phyloP scores from a whole-genome alignment of 2,888 invertebrate species.

The Sipha maydis region DNA sequence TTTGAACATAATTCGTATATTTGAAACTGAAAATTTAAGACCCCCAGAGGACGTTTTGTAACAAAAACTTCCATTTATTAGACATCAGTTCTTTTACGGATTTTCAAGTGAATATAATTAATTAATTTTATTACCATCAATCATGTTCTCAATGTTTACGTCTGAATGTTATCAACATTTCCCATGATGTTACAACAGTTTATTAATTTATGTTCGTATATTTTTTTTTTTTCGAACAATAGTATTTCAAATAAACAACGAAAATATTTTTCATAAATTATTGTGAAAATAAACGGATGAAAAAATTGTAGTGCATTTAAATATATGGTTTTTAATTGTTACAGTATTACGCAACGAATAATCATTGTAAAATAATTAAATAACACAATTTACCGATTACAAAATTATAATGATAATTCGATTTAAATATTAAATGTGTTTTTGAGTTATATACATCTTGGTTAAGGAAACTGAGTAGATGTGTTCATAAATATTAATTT shows the following conservation, averaged over 20 bases:
- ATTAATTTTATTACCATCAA: slow-evolving; percentile 43
- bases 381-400: neutral
- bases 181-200: neutral
- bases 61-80: slow-evolving; percentile 14
- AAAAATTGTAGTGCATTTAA: no score
- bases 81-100: slow-evolving; percentile 18
- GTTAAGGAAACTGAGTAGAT: neutral
- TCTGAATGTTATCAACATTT: slow-evolving; percentile 25
- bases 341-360: neutral
- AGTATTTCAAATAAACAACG: neutral
- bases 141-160: slow-evolving; percentile 24
- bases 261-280: no score
- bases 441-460: neutral
- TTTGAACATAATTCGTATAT: neutral
- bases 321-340: neutral
- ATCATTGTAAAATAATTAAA: no score
- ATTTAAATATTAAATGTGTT: neutral
- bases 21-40: neutral
- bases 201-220: neutral
- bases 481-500: slow-evolving; percentile 4
- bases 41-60: neutral
- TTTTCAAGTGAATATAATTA: slow-evolving; percentile 17
- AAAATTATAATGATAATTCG: neutral
- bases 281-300: neutral
- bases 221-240: neutral